Evolutionary conservation across 2,113 vertebrate species (phyloP), one percentile per base, ranked within the genome.

Genomic region (Halichoerus grypus): DNA sequence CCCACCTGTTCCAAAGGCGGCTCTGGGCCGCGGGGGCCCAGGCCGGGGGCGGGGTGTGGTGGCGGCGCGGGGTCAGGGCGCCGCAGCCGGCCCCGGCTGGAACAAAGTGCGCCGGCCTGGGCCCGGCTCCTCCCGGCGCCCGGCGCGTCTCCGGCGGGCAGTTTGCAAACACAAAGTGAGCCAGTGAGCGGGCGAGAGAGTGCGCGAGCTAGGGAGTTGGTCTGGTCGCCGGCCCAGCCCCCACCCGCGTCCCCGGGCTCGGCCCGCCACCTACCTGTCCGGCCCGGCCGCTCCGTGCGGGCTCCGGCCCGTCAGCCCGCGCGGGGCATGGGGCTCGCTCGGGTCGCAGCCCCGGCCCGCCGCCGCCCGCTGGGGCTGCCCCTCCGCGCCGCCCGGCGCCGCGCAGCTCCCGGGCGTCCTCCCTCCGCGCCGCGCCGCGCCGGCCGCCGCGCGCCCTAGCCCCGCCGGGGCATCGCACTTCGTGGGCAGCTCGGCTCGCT

Each of bases 101-200:
- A 98, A 98, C 97, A 98, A 98, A 98, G 97, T 98, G 88, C 84
- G 96, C 94, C 95, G 95, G 97, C 94, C 92, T 74, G 87, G 96
- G 97, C 98, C 87, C 93, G 97, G 96, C 92, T 92, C 84, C 92
- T 96, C 97, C 90, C 95, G 96, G 96, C 94, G 83, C 95, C 96
- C 92, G 85, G 96, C 97, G 97, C 79, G 93, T 61, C 97, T 97
- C 95, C 90, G 88, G 97, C 97, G 95, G 98, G 97, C 97, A 97
- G 97, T 98, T 98, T 97, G 97, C 97, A 98, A 98, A 98, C 98
- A 98, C 98, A 98, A 98, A 98, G 98, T 98, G 95, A 96, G 95
- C 96, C 97, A 87, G 91, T 1, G 96, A 97, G 94, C 95, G 76
- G 85, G 91, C 89, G 53, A 86, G 92, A 74, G 97, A 89, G 97